phyloP scores from a whole-genome alignment of 2,797 vertebrate species.

The Lagorchestes hirsutus region DNA sequence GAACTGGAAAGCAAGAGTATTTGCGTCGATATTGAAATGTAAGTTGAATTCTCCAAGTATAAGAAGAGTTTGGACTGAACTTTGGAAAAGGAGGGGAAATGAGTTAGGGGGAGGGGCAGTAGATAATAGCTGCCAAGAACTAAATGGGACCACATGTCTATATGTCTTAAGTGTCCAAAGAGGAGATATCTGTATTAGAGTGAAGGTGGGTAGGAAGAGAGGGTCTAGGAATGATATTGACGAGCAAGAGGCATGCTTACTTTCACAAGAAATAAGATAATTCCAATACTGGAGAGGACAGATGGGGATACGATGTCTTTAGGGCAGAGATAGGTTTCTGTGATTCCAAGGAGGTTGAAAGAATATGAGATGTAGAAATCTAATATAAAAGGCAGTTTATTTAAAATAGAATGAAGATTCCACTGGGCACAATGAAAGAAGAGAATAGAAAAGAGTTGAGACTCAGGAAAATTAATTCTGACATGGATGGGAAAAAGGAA shows the following conservation, averaged over 20 bases:
- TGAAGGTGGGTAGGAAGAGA: neutral
- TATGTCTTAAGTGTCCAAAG: neutral
- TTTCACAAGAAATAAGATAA: neutral
- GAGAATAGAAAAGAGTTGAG: neutral
- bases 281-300: neutral
- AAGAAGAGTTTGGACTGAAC: neutral
- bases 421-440: neutral
- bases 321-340: neutral
- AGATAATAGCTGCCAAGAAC: neutral
- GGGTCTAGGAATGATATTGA: neutral
- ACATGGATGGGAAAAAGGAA: neutral
- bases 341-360: neutral
- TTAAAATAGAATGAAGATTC: neutral
- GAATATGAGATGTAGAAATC: neutral
- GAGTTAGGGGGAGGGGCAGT: neutral
- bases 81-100: neutral
- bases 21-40: neutral
- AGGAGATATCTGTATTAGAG: neutral
- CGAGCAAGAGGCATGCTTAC: neutral
- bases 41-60: neutral
- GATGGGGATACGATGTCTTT: neutral
- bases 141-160: neutral
- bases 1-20: neutral
- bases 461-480: neutral
- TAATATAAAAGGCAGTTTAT: neutral